These are phyloP conservation scores for Palythoa grandiflora DNA, from an alignment of 92 coral and sea anemone genomes.

Conservation along the genomic window DNA sequence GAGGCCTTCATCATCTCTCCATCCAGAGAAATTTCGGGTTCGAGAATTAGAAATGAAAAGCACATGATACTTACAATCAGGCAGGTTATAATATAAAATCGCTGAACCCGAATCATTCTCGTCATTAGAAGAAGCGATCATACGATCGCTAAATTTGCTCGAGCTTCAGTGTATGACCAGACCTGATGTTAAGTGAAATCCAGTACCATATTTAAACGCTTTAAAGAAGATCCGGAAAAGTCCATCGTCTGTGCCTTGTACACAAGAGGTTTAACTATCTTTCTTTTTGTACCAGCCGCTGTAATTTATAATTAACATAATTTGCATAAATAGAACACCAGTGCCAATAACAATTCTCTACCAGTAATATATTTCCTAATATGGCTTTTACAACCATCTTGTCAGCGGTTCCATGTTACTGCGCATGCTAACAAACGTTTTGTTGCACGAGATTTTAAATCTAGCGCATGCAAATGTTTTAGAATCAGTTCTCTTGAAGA, in stretches of 20 bases:
- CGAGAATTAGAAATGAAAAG: constrained; percentile 26
- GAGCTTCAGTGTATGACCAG: neutral
- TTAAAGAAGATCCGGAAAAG: too few species aligned
- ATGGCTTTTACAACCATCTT: neutral
- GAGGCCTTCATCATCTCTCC: constrained; percentile 13
- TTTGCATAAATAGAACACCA: constrained; percentile 9
- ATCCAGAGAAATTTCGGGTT: constrained; percentile 29
- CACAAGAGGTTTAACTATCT: neutral
- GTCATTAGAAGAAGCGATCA: neutral
- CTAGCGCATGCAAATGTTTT: too few species aligned
- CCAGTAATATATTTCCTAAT: neutral
- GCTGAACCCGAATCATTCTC: constrained; percentile 10
- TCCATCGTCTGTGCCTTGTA: neutral
- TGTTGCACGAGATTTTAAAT: too few species aligned
- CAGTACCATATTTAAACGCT: neutral
- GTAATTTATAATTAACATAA: constrained; percentile 4
- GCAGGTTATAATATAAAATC: constrained; percentile 13
- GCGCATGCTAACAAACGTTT: too few species aligned
- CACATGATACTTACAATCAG: constrained; percentile 28
- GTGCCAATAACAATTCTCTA: neutral
- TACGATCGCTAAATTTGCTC: neutral
- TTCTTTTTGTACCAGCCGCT: neutral
- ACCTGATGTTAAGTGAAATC: neutral
- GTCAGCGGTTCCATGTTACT: neutral
- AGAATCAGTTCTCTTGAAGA: too few species aligned